phyloP scores from a whole-genome alignment of 2,888 invertebrate genomes.

The Macaria notata region DNA sequence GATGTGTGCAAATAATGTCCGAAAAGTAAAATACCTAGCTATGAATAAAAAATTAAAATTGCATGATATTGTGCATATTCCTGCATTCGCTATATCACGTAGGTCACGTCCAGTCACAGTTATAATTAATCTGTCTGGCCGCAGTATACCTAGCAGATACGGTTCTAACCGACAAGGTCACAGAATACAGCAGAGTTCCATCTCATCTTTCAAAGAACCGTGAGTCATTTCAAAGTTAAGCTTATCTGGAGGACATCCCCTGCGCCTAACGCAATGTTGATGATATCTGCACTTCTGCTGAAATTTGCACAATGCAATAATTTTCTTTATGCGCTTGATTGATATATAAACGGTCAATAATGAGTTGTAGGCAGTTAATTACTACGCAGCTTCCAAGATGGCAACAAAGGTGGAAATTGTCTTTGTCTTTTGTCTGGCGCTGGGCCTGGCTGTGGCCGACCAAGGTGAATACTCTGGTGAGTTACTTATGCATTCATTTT shows the following conservation, averaged over 20 bases:
- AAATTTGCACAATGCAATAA: constrained; percentile 1
- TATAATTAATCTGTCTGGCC: no score
- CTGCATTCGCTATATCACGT: no score
- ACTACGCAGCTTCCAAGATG: constrained; percentile 1
- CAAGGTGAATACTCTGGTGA: constrained; percentile 3
- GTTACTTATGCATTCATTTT: not conserved
- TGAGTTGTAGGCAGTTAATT: not conserved
- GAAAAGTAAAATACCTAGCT: no score
- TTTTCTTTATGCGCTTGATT: constrained; percentile 2
- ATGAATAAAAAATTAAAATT: no score
- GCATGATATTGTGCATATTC: not conserved
- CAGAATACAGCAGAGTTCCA: no score
- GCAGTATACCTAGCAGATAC: no score
- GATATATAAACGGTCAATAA: constrained; percentile 3
- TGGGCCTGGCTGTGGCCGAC: not conserved
- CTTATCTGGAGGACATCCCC: constrained; percentile 7
- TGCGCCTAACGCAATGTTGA: not conserved
- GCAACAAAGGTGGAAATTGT: not conserved
- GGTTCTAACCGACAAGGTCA: no score
- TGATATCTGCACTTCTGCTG: constrained; percentile 2
- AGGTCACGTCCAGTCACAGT: no score
- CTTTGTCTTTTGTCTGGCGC: not conserved
- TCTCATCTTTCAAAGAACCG: no score
- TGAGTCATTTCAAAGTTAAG: not conserved
- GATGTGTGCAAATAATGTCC: no score